Conservation (phyloP, 2,888 invertebrate species). For the Hofmannophila pseudospretella region DNA sequence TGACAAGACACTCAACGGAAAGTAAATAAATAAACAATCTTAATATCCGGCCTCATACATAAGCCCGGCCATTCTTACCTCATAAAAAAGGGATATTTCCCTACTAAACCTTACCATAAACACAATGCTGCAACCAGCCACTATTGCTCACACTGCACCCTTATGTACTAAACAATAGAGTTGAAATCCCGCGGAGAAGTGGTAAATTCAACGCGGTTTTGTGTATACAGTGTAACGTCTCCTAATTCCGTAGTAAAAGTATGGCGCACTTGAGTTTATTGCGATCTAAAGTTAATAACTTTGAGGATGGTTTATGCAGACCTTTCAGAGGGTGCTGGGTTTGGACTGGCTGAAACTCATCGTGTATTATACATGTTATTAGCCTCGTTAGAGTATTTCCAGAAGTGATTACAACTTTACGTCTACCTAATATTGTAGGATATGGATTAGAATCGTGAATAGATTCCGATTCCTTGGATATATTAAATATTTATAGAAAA, state of each 20-base stretch:
- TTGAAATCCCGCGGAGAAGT: slow-evolving; percentile 12
- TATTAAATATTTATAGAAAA: too few species aligned
- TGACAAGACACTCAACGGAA: slow-evolving; percentile 24
- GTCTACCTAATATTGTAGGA: too few species aligned
- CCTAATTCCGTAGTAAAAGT: slow-evolving; percentile 68
- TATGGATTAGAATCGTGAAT: too few species aligned
- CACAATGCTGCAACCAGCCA: slow-evolving; percentile 39
- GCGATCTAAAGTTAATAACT: slow-evolving; percentile 71
- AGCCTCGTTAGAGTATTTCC: too few species aligned
- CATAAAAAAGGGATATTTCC: slow-evolving; percentile 72
- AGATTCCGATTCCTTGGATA: too few species aligned
- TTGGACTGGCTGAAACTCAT: too few species aligned
- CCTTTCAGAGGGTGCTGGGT: neutral
- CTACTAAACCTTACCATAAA: slow-evolving; percentile 67
- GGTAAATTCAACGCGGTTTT: slow-evolving; percentile 15
- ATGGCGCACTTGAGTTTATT: slow-evolving; percentile 69
- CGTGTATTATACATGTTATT: too few species aligned
- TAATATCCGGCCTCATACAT: slow-evolving; percentile 60
- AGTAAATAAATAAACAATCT: slow-evolving; percentile 55
- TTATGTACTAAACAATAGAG: slow-evolving; percentile 22
- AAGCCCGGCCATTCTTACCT: slow-evolving; percentile 66
- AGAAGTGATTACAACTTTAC: too few species aligned
- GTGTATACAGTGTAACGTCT: slow-evolving; percentile 43
- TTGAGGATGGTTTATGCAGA: slow-evolving; percentile 35
- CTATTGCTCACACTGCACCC: slow-evolving; percentile 12